A percentile compares a stretch with the other conserved stretches of the same genome.
Evolutionary conservation across 35 echinoderm and acorn worm species (phyloP).

Genomic region (Lytechinus pictus): DNA sequence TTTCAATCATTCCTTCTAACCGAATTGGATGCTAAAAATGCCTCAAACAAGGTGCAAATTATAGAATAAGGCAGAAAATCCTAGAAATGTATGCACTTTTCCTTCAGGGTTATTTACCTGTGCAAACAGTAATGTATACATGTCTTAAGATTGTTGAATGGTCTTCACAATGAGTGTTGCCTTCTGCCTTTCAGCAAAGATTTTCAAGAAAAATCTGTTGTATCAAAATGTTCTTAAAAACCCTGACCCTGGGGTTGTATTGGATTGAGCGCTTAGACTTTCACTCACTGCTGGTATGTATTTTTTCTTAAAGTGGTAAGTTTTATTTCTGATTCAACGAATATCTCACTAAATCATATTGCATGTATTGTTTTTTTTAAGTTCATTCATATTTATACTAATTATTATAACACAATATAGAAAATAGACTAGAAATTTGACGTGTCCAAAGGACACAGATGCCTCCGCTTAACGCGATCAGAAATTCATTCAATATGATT

Average conservation of each 20-base stretch:
- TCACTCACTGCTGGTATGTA: not conserved
- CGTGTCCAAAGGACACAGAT: too few species aligned
- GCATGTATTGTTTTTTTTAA: too few species aligned
- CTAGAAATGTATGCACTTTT: not conserved
- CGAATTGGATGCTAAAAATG: not conserved
- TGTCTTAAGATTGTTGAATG: not conserved
- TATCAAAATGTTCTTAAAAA: not conserved
- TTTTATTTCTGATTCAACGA: not conserved
- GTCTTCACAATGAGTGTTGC: not conserved
- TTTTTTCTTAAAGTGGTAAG: not conserved
- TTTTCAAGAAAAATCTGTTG: not conserved
- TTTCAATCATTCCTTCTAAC: too few species aligned
- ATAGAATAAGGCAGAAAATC: not conserved
- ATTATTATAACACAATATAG: too few species aligned
- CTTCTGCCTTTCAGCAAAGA: not conserved
- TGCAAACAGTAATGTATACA: slow-evolving; percentile 20
- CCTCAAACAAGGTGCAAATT: not conserved
- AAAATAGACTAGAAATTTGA: too few species aligned
- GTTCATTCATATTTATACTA: too few species aligned
- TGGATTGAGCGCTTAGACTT: slow-evolving; percentile 1
- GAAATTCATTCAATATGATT: too few species aligned
- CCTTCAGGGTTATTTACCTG: not conserved
- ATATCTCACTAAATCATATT: too few species aligned
- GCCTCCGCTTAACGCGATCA: too few species aligned
- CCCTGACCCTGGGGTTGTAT: not conserved